A percentile compares a stretch with the other conserved stretches of the same genome.
Evolutionary conservation across 2,113 vertebrate species (phyloP).

Genomic region (Periophthalmus modestus): DNA sequence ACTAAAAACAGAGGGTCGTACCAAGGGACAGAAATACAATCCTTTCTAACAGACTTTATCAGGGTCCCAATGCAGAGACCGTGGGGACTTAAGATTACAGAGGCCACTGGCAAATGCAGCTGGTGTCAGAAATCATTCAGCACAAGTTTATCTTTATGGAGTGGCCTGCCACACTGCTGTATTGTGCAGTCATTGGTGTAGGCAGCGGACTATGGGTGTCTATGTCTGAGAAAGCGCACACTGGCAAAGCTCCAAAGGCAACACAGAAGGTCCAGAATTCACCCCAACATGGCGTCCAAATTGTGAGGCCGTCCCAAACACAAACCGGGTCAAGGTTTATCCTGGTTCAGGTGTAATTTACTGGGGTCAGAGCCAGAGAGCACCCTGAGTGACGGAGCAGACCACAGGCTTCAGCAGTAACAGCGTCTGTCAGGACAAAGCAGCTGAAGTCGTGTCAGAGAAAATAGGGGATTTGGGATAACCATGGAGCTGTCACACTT

Average conservation of each 20-base stretch:
- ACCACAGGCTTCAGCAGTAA: slow-evolving; percentile 52
- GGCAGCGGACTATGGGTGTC: slow-evolving; percentile 32
- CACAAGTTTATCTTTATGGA: slow-evolving; percentile 57
- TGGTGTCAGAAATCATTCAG: slow-evolving; percentile 66
- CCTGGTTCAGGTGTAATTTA: slow-evolving; percentile 68
- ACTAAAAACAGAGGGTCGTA: slow-evolving; percentile 27
- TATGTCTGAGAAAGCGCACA: slow-evolving; percentile 63
- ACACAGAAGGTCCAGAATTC: slow-evolving; percentile 69
- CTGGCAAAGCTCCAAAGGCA: slow-evolving; percentile 69
- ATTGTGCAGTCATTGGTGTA: slow-evolving; percentile 39
- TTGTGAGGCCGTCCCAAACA: slow-evolving; percentile 52
- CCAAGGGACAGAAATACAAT: slow-evolving; percentile 52
- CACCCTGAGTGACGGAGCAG: slow-evolving; percentile 27
- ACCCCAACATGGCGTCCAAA: slow-evolving; percentile 54
- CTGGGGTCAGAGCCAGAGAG: slow-evolving; percentile 57
- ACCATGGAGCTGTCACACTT: slow-evolving; percentile 16
- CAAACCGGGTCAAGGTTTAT: slow-evolving; percentile 74
- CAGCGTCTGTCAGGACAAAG: slow-evolving; percentile 40
- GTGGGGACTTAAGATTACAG: slow-evolving; percentile 39
- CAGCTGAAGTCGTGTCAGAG: slow-evolving; percentile 5
- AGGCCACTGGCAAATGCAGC: slow-evolving; percentile 50
- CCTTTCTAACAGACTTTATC: slow-evolving; percentile 59
- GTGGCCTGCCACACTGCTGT: slow-evolving; percentile 30
- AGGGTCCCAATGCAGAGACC: slow-evolving; percentile 38
- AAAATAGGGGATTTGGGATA: slow-evolving; percentile 17